Evolutionary conservation across 2,113 vertebrate genomes (phyloP), one percentile per base, ranked within the genome.

Genomic region (Brachirus orientalis): DNA sequence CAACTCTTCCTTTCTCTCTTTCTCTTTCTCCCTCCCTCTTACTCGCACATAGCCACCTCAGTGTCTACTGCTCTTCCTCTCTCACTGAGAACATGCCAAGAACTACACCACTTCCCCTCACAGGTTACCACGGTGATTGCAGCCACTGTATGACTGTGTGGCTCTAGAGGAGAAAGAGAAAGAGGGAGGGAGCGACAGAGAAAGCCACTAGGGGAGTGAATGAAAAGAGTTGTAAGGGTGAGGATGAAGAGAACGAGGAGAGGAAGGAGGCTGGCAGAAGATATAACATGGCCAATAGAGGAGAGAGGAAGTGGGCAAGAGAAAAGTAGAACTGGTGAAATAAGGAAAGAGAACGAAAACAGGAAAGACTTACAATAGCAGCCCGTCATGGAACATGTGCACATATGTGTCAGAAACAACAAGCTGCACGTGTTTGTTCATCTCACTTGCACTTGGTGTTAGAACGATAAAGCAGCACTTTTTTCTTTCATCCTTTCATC

Each of bases 101-200:
- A 77, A 51, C 75, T 79, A 38, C 62, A 78, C 47, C 79, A 69
- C 84, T 88, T 80, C 74, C 74, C 61, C 79, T 82, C 64, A 59
- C 79, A 89, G 87, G 87, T 91, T 91, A 86, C 88, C 90, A 86
- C 56, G 79, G 90, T 84, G 90, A 91, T 86, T 63, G 4, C 47
- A 58, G 68, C 45, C 63, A 53, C 77, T 61, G 58, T 67, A 58
- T 19, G 63, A 66, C 75, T 10, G 54, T 56, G 83, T 71, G 71
- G 77, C 80, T 79, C 77, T 14, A 56, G 68, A 35, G 47, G 62
- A 67, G 61, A 48, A 62, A 44, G 61, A 63, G 60, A 36, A 35
- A 18, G 46, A 28, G 45, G 16, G 54, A 43, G 58, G 44, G 50
- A 68, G 46, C 22, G 36, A 20, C 7, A 20, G 47, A 36, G 22